Conservation (phyloP, 2,888 invertebrate genomes). For the Diarsia mendica region DNA sequence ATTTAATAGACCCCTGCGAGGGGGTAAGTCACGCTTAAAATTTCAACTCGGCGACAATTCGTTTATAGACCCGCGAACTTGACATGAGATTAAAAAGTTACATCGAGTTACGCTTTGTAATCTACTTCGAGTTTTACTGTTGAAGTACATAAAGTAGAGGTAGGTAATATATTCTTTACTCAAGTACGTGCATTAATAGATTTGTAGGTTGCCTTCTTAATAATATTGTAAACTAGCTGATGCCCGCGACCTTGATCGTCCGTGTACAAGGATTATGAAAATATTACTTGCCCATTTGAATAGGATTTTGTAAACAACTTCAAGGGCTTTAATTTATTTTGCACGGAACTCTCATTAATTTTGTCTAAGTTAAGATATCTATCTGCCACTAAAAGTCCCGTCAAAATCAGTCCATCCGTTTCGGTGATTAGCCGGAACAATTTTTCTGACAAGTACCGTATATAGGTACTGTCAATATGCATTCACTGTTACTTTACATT, state of each 20-base stretch:
- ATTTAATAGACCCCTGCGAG: slow-evolving; percentile 85
- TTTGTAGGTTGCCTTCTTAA: background rate
- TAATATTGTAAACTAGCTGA: background rate
- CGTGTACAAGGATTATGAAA: background rate
- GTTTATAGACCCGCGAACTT: slow-evolving; percentile 73
- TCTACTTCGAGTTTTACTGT: slow-evolving; percentile 28
- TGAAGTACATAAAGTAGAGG: background rate
- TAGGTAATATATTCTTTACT: background rate
- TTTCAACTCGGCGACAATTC: slow-evolving; percentile 85
- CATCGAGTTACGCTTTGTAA: slow-evolving; percentile 51
- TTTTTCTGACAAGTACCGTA: background rate
- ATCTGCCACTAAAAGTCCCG: background rate
- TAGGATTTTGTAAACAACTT: background rate
- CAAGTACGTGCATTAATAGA: background rate
- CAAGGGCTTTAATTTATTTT: background rate
- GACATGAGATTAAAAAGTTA: slow-evolving; percentile 69
- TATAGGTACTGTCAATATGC: background rate
- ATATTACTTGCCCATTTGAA: background rate
- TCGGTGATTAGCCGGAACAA: background rate
- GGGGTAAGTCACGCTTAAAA: slow-evolving; percentile 82
- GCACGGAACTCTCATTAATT: background rate
- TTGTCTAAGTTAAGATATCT: background rate
- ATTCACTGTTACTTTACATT: background rate
- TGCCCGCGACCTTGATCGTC: background rate
- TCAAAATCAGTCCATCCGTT: background rate